phyloP scores from a whole-genome alignment of 2,113 vertebrate genomes.

The Balaenoptera acutorostrata region DNA sequence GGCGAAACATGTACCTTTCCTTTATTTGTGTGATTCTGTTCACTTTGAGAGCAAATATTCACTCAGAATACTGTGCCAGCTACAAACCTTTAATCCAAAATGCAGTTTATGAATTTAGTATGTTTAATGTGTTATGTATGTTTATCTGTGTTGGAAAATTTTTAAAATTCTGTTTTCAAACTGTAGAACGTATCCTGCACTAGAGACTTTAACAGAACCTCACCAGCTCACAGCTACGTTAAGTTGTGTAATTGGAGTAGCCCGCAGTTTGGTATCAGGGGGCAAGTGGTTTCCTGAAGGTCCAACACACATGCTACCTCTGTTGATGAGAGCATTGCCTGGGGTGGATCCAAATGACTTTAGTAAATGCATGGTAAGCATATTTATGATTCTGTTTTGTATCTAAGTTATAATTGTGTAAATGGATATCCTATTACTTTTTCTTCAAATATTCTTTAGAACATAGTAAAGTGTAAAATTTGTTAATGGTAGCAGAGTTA shows the following conservation, averaged over 20 bases:
- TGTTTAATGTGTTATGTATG: constrained; percentile 2
- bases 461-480: neutral
- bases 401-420: neutral
- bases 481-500: neutral
- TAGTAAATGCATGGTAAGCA: constrained; percentile 98
- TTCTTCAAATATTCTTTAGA: neutral
- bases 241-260: constrained; percentile 98
- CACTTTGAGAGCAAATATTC: neutral
- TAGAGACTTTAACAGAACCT: constrained; percentile 97
- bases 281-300: constrained; percentile 94
- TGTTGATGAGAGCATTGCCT: constrained; percentile 96
- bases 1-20: neutral
- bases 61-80: neutral
- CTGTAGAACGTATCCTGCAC: constrained; percentile 93
- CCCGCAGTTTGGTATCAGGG: constrained; percentile 94
- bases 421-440: neutral
- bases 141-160: neutral
- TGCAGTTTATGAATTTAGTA: neutral
- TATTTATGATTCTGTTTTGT: neutral
- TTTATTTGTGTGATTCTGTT: constrained; percentile 20
- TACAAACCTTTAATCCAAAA: neutral
- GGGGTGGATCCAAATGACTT: constrained; percentile 99
- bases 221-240: constrained; percentile 98
- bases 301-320: constrained; percentile 96
- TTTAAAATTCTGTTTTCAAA: constrained; percentile 31